Evolutionary conservation across 2,113 vertebrate genomes (phyloP).

Genomic region (Taxidea taxus): DNA sequence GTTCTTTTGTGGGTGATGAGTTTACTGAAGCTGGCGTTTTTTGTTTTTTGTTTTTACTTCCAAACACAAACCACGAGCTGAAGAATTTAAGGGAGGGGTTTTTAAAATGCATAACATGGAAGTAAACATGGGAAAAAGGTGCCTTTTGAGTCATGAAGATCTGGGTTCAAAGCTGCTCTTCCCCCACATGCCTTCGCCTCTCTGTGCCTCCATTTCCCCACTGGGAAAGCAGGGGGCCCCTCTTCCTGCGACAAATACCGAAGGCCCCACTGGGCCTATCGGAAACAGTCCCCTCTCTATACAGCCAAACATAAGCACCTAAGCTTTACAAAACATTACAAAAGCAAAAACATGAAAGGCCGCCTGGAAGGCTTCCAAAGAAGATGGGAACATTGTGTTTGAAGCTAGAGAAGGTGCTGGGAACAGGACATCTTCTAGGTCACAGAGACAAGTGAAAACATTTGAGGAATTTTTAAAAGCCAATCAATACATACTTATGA

Average conservation of each 20-base stretch:
- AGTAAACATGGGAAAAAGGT: not conserved
- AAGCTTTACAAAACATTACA: not conserved
- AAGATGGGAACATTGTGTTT: not conserved
- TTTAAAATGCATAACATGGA: not conserved
- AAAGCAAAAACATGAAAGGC: not conserved
- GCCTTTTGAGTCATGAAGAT: not conserved
- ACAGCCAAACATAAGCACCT: not conserved
- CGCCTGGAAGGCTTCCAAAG: not conserved
- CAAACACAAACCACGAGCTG: not conserved
- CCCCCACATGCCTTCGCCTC: not conserved
- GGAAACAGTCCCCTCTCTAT: not conserved
- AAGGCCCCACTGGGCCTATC: not conserved
- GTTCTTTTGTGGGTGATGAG: not conserved
- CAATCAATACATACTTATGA: constrained; percentile 71
- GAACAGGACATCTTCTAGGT: constrained; percentile 35
- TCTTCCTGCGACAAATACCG: not conserved
- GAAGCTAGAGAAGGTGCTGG: not conserved
- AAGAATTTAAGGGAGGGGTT: not conserved
- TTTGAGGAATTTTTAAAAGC: constrained; percentile 68
- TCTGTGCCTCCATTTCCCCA: not conserved
- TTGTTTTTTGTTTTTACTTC: not conserved
- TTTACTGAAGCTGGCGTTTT: not conserved
- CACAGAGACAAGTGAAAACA: constrained; percentile 57
- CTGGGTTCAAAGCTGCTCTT: not conserved
- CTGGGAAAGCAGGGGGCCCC: not conserved